Evolutionary conservation across 1,140 invertebrate genomes (phyloP).

Genomic region (Drosophila pachea): DNA sequence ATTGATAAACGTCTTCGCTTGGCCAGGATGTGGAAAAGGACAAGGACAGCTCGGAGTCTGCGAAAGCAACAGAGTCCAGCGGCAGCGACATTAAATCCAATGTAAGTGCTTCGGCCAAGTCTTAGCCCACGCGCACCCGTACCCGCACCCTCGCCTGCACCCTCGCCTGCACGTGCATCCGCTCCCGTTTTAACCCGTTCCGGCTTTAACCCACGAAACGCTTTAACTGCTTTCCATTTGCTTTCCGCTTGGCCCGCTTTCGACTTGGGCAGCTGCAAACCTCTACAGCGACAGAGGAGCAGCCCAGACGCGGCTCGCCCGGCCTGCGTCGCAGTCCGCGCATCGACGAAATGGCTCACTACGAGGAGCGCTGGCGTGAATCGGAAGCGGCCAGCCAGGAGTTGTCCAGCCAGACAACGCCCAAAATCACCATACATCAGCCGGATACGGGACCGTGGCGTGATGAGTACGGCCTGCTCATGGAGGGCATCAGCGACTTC

Average conservation of each 20-base stretch:
- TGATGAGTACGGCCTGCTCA: constrained; percentile 65
- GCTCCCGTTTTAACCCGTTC: not conserved
- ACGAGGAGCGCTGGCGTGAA: constrained; percentile 68
- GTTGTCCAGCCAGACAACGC: constrained; percentile 32
- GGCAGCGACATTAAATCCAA: constrained; percentile 65
- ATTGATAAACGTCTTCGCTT: not conserved
- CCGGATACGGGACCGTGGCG: constrained; percentile 69
- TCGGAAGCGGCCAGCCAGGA: constrained; percentile 28
- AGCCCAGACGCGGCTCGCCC: constrained; percentile 53
- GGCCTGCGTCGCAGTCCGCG: constrained; percentile 72
- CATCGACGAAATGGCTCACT: constrained; percentile 73
- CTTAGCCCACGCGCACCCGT: not conserved
- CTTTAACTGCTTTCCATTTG: constrained; percentile 57
- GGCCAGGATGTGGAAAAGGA: constrained; percentile 28
- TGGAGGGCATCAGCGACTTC: constrained; percentile 75
- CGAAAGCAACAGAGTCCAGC: constrained; percentile 33
- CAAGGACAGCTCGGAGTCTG: constrained; percentile 34
- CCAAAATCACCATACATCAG: constrained; percentile 50
- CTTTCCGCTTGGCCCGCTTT: constrained; percentile 33
- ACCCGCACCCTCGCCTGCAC: not conserved
- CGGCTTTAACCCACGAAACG: constrained; percentile 4
- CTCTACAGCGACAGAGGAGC: constrained; percentile 57
- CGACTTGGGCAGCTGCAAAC: constrained; percentile 61
- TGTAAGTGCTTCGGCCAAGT: constrained; percentile 56
- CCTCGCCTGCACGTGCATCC: not conserved